Conservation (phyloP, 1,140 invertebrate genomes). For the Atta cephalotes region DNA sequence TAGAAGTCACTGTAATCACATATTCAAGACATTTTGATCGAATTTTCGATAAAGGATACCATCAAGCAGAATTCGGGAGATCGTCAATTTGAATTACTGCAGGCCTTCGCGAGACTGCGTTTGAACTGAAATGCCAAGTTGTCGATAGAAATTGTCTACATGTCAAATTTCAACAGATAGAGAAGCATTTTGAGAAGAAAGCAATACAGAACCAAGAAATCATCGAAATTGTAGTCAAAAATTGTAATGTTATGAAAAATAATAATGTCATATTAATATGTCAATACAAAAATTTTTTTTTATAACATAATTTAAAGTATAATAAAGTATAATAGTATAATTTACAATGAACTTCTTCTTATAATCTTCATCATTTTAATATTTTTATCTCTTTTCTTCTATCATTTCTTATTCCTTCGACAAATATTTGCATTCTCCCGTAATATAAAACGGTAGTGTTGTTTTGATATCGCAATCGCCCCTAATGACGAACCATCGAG, state of each 20-base stretch:
- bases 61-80: slow-evolving; percentile 19
- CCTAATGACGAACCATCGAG: slow-evolving; percentile 13
- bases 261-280: not conserved
- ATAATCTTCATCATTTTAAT: not conserved
- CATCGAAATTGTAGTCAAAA: not conserved
- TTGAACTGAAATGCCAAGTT: slow-evolving; percentile 27
- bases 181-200: not conserved
- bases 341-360: not conserved
- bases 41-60: slow-evolving; percentile 36
- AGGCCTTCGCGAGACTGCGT: not conserved
- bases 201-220: not conserved
- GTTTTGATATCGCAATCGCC: slow-evolving; percentile 13
- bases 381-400: not conserved
- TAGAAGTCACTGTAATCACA: slow-evolving; percentile 31
- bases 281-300: not conserved
- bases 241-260: not conserved
- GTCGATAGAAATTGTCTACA: slow-evolving; percentile 38
- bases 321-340: no score
- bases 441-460: slow-evolving; percentile 5
- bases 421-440: not conserved
- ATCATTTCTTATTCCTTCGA: not conserved
- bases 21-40: slow-evolving; percentile 53
- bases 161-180: slow-evolving; percentile 20
- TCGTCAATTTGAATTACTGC: slow-evolving; percentile 28
- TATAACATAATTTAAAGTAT: not conserved